Percentiles rank a stretch among this genome's conserved stretches.
phyloP scores from a whole-genome alignment of 2,113 vertebrate species.

The Nycticryphes semicollaris region DNA sequence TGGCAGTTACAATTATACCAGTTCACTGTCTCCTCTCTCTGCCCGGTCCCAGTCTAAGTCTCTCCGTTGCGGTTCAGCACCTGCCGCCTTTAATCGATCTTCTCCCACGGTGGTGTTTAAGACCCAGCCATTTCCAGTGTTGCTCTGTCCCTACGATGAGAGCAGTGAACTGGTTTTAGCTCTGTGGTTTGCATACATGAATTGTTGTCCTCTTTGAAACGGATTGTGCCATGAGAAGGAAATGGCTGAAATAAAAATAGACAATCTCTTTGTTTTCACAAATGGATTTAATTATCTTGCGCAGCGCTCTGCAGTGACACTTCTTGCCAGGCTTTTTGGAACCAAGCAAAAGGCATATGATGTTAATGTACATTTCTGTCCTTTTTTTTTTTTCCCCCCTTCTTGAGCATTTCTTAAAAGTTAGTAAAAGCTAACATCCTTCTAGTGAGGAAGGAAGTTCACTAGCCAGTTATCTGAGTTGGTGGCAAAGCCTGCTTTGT shows the following conservation, averaged over 20 bases:
- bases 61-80: neutral
- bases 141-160: neutral
- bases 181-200: slow-evolving; percentile 20
- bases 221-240: slow-evolving; percentile 25
- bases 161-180: neutral
- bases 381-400: too few relatives aligned
- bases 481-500: neutral
- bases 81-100: neutral
- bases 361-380: neutral
- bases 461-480: neutral
- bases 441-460: neutral
- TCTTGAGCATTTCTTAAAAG: neutral
- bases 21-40: neutral
- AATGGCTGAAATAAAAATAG: slow-evolving; percentile 53
- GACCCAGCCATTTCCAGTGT: neutral
- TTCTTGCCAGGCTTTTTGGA: slow-evolving; percentile 4
- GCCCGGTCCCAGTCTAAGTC: neutral
- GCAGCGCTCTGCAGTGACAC: neutral
- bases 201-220: slow-evolving; percentile 26
- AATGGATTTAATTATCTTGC: slow-evolving; percentile 30
- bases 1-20: neutral
- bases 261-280: slow-evolving; percentile 42
- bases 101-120: neutral
- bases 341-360: neutral
- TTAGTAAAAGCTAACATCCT: neutral